A percentile compares a stretch with the other conserved stretches of the same genome.
Conservation (phyloP, 2,797 vertebrate genomes). For the Bucorvus abyssinicus region DNA sequence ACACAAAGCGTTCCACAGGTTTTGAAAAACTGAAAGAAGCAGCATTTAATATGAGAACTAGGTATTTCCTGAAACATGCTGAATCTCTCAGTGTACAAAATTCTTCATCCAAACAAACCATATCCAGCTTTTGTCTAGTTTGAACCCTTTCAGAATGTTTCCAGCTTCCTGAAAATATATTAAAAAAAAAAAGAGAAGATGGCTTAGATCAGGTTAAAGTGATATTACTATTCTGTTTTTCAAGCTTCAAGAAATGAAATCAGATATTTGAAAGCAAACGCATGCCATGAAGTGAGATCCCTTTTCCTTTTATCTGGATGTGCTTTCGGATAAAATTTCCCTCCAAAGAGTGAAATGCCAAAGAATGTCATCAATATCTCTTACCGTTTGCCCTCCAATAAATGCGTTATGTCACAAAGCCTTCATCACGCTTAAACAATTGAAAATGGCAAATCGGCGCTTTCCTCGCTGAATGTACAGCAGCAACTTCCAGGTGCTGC, state of each 20-base stretch:
- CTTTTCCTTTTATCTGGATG: background rate
- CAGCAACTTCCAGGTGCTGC: background rate
- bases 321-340: background rate
- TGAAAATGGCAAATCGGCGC: background rate
- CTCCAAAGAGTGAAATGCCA: background rate
- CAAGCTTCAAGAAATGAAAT: background rate
- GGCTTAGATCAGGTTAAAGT: background rate
- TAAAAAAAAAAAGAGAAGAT: background rate
- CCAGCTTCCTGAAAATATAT: constrained; percentile 43
- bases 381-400: background rate
- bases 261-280: background rate
- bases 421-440: background rate
- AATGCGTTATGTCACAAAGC: background rate
- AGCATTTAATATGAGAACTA: background rate
- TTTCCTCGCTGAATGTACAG: background rate
- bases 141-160: constrained; percentile 8
- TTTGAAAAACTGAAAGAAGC: background rate
- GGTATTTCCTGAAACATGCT: constrained; percentile 38
- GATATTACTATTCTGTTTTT: background rate
- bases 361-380: background rate
- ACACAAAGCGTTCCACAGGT: background rate
- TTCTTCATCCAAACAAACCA: constrained; percentile 55
- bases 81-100: constrained; percentile 5
- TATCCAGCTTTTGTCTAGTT: constrained; percentile 61
- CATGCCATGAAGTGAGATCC: background rate